Base-by-base conservation (phyloP, 1,140 invertebrate species). In the Euura saliciscinereae region DNA sequence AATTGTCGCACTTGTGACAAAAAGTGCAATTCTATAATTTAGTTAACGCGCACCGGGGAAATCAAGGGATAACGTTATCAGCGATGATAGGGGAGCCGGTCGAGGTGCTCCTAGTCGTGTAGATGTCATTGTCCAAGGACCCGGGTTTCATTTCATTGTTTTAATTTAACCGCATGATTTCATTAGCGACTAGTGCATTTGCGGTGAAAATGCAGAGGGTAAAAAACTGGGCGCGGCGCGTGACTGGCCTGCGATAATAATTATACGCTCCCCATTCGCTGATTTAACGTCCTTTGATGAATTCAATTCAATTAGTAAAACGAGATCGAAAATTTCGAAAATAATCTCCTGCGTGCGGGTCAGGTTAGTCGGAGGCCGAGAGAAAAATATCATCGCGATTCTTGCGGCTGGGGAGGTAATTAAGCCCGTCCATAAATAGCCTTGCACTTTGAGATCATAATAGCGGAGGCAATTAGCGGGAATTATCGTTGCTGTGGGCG, bases 371-470 rank as follows among this genome's bases (percentile, higher is more conserved):
- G 51, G 51, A 59, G 51, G 46, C 8, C 10, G 51, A 3, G 51
- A 3, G 13, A 59, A n/a, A 59, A n/a, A 8, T n/a, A 11, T 59
- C 3, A 59, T 59, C 51, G 51, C 51, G 51, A 59, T 59, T 59
- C 6, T 28, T 28, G 0, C 28, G 28, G 28, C 51, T 59, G 51
- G 5, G 10, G 5, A n/a, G 51, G 6, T 59, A 59, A 59, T 59
- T 59, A 59, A 59, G 8, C 13, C 51, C 8, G 8, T 59, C 51
- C 51, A n/a, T 59, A 59, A 6, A 59, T 5, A 0, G 13, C 51
- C 51, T 59, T 59, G 51, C 51, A 59, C 10, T 59, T 59, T 59
- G 51, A n/a, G 51, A 59, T 59, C 51, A 59, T 59, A 59, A 59
- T n/a, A 59, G 51, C 2, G 13, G 51, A 11, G 51, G 51, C 51